phyloP scores from a whole-genome alignment of 1,140 invertebrate genomes.

The Nixonia krombeini region DNA sequence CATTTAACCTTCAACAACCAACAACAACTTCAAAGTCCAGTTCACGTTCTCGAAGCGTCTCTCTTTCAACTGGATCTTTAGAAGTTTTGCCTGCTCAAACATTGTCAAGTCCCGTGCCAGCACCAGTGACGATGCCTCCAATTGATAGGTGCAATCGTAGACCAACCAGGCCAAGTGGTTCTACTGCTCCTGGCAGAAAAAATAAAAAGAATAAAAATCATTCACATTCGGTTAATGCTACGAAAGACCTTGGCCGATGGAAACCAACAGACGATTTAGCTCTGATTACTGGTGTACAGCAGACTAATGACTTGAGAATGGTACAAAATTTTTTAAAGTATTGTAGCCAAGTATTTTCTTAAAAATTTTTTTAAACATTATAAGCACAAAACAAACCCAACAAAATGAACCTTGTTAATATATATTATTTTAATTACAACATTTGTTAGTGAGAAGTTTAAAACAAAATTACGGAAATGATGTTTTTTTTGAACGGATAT shows the following conservation, averaged over 20 bases:
- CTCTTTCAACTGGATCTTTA: slow-evolving; percentile 65
- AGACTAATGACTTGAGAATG: slow-evolving; percentile 77
- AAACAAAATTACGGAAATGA: slow-evolving; percentile 34
- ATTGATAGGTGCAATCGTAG: slow-evolving; percentile 60
- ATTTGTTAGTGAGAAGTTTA: too few species aligned
- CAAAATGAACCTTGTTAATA: too few species aligned
- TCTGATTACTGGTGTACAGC: slow-evolving; percentile 93
- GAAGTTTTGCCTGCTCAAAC: slow-evolving; percentile 65
- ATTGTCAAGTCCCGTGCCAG: slow-evolving; percentile 63
- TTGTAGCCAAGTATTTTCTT: too few species aligned
- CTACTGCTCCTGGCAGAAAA: slow-evolving; percentile 62
- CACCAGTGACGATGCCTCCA: slow-evolving; percentile 56
- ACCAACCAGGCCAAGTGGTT: slow-evolving; percentile 57
- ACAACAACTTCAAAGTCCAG: slow-evolving; percentile 75
- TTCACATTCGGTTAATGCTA: slow-evolving; percentile 69
- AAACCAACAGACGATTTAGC: slow-evolving; percentile 97
- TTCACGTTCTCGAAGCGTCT: slow-evolving; percentile 72
- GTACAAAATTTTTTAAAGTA: slow-evolving; percentile 48
- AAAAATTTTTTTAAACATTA: too few species aligned
- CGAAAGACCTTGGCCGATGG: slow-evolving; percentile 94
- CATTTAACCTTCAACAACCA: slow-evolving; percentile 81
- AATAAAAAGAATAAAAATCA: slow-evolving; percentile 70
- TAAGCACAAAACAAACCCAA: too few species aligned
- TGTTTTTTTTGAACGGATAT: slow-evolving; percentile 43
- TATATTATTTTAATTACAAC: too few species aligned